Evolutionary conservation across 1,140 invertebrate species (phyloP), one percentile per base, ranked within the genome.

Genomic region (Conus betulinus): DNA sequence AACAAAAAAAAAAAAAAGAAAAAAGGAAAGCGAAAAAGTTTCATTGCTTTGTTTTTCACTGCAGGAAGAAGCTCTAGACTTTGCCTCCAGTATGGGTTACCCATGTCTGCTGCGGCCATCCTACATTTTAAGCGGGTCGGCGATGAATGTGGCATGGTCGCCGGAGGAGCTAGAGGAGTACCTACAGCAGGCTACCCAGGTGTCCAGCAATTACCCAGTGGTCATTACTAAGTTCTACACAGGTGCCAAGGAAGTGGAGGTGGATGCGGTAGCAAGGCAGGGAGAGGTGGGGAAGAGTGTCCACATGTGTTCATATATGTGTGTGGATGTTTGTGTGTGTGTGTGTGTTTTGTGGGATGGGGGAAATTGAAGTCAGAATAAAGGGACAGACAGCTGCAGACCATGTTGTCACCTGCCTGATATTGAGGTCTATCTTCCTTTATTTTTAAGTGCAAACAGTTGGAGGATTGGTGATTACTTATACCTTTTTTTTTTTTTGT

Each of bases 151-250:
- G 53, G 93, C 92, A 10, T 93, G 91, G 84, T 87, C 88, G 39
- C 93, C 91, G 15, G 87, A 90, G 67, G 89, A 93, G 81, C 83
- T 93, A n/a, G 57, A 90, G 76, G 88, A 51, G 8, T 93, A 91
- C 88, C 84, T 93, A 27, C 71, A 85, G 27, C 88, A 90, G 85
- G 92, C 90, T 11, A 89, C 92, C n/a, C 90, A 91, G 76, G 89
- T 93, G 67, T 92, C 91, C 13, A 88, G 86, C 63, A 88, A 93
- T 25, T 91, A 91, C 79, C 93, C 93, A 17, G 93, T 93, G 39
- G 93, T 93, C 71, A 92, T 93, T 60, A 93, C 93, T 2, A 92
- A 92, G 84, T 93, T 93, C 85, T 90, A 93, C 82, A 91, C 90
- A 79, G 91, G 91, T 11, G 89, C 92, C 27, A 83, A 90, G n/a